Evolutionary conservation across 2,888 invertebrate genomes (phyloP), one percentile per base, ranked within the genome.

Genomic region (Toxonevra muliebris): DNA sequence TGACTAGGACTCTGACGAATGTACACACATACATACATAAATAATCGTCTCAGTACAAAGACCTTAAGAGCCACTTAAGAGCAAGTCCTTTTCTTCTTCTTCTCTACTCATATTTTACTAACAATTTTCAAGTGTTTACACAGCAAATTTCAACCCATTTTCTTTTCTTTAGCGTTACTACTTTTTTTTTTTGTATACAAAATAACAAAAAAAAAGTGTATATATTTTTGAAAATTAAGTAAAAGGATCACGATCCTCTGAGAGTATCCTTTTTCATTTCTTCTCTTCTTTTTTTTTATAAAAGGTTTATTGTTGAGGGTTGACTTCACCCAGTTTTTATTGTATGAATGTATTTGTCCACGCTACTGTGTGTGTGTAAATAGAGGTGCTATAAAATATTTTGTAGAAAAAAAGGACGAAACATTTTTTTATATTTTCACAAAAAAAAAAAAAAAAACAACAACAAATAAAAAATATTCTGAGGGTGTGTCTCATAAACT

Each of bases 191-290:
- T 58, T 67, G 63, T 13, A 40, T 62, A 41, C 48, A 43, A 50
- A 58, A 58, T 10, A 7, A 43, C 19, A 54, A 48, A 42, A 60
- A 61, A 60, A 65, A 50, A 69, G 69, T 65, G 68, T 70, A 69
- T 71, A 70, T 73, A 69, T 70, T 71, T 72, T 72, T 69, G 68
- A 68, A 70, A 70, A 71, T 73, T 73, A 73, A 57, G 57, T 57
- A 64, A 64, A 64, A 57, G 57, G 30, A 57, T 48, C 64, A 57
- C 13, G 48, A 54, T 55, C 30, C 15, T n/a, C 30, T 4, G 17
- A 9, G 15, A 20, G 9, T 13, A 42, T 53, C 20, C 53, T 17
- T 30, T 30, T 20, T 17, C 48, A 30, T 17, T 45, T 12, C 66
- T 69, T 69, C 69, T 55, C 48, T 69, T 64, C 58, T 65, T 70